Base-by-base conservation (phyloP, 1,140 invertebrate species). In the Drosophila orosa region DNA sequence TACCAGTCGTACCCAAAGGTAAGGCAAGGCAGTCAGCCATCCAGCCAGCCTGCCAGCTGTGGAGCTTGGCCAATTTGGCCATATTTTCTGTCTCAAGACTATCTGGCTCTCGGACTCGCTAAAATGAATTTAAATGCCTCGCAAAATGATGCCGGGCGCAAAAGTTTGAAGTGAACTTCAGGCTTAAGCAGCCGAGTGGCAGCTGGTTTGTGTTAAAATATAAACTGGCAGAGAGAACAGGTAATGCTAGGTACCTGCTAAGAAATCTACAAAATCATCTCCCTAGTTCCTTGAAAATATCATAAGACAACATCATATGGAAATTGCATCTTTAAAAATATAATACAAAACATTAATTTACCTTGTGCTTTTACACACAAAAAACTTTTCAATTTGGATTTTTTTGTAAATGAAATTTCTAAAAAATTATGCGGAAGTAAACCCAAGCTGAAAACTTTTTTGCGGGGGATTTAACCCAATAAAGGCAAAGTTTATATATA, bases 91-190 rank as follows among this genome's bases (percentile, higher is more conserved):
- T 52, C 62, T 39, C 60, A 40, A 48, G 33, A 24, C 37, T n/a
- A n/a, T 42, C 54, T 62, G n/a, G 45, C 19, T 24, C 17, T 50
- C 47, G 25, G 7, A n/a, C 37, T 39, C n/a, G 8, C 63, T 71
- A 60, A 72, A 60, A 58, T 78, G 58, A 78, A 78, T 59, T 77
- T 45, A 58, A 78, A 78, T 61, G 63, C 59, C 44, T 42, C n/a
- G 45, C 47, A n/a, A 66, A 68, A 68, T 66, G 63, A 67, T 56
- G 48, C 40, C 15, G 50, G 25, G 22, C 31, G 9, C 15, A 47
- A 50, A 62, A 74, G 57, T 74, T 74, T 74, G 12, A 47, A 71
- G 67, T 56, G 50, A 57, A 69, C 67, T 71, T 68, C 25, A 31
- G 33, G 67, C 52, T n/a, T n/a, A 19, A n/a, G 50, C 65, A 24